Evolutionary conservation across 1,140 invertebrate genomes (phyloP).

Genomic region (Drosophila guanche): DNA sequence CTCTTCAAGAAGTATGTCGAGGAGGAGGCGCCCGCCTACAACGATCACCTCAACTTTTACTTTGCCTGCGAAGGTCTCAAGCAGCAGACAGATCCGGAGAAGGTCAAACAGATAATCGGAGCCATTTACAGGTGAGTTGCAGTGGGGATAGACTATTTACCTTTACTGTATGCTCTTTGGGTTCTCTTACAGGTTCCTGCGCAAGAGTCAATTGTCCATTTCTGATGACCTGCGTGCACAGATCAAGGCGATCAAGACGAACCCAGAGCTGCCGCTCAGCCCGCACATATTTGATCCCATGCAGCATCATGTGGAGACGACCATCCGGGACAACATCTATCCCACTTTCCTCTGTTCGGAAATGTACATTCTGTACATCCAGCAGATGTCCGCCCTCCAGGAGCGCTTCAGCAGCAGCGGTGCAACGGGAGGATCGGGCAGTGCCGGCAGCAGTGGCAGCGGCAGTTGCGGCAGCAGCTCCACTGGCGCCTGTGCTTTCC

Average conservation of each 20-base stretch:
- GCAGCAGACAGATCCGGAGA: constrained; percentile 89
- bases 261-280: constrained; percentile 85
- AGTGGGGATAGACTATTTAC: not conserved
- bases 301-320: constrained; percentile 89
- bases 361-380: constrained; percentile 94
- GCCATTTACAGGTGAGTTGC: constrained; percentile 89
- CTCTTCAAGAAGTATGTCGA: constrained; percentile 93
- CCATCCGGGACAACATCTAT: constrained; percentile 93
- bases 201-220: constrained; percentile 92
- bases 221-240: constrained; percentile 90
- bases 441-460: constrained; percentile 50
- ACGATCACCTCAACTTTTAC: constrained; percentile 93
- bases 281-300: constrained; percentile 86
- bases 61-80: constrained; percentile 96
- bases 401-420: constrained; percentile 74
- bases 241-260: constrained; percentile 87
- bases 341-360: constrained; percentile 95
- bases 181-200: constrained; percentile 87
- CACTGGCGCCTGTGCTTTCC: constrained; percentile 50
- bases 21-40: constrained; percentile 90
- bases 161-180: not conserved
- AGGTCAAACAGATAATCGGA: constrained; percentile 90
- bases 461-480: constrained; percentile 49
- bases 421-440: constrained; percentile 49
- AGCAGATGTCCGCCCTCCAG: constrained; percentile 84